Evolutionary conservation across 2,888 invertebrate genomes (phyloP).

Genomic region (Palloptera scutellata): DNA sequence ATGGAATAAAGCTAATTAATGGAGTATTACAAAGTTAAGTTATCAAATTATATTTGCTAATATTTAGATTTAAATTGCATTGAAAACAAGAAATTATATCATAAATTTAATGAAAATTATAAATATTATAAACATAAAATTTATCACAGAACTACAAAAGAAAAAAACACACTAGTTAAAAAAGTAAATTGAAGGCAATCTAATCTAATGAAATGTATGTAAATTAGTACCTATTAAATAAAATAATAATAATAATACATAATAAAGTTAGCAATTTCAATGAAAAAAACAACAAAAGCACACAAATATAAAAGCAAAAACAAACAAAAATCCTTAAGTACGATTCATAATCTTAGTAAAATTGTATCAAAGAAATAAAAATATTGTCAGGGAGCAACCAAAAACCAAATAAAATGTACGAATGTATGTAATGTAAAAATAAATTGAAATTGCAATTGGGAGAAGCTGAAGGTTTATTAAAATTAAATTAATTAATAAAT

Average conservation of each 20-base stretch:
- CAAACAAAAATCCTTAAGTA: conserved; percentile 3
- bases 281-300: conserved; percentile 18
- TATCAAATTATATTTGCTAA: conserved; percentile 7
- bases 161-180: conserved; percentile 29
- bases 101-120: background rate
- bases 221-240: conserved; percentile 33
- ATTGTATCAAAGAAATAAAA: background rate
- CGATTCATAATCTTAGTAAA: background rate
- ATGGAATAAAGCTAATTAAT: conserved; percentile 15
- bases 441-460: too few species aligned
- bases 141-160: conserved; percentile 19
- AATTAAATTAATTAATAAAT: too few species aligned
- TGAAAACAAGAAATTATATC: conserved; percentile 30
- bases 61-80: conserved; percentile 23
- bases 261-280: conserved; percentile 31
- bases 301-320: conserved; percentile 11
- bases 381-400: conserved; percentile 28
- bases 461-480: too few species aligned
- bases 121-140: conserved; percentile 16
- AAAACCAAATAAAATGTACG: background rate
- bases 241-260: conserved; percentile 20
- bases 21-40: too few species aligned
- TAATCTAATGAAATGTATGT: conserved; percentile 43
- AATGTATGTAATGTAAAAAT: background rate
- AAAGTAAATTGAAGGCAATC: conserved; percentile 57